Evolutionary conservation across 2,888 invertebrate genomes (phyloP), one percentile per base, ranked within the genome.

Genomic region (Seira musarum): DNA sequence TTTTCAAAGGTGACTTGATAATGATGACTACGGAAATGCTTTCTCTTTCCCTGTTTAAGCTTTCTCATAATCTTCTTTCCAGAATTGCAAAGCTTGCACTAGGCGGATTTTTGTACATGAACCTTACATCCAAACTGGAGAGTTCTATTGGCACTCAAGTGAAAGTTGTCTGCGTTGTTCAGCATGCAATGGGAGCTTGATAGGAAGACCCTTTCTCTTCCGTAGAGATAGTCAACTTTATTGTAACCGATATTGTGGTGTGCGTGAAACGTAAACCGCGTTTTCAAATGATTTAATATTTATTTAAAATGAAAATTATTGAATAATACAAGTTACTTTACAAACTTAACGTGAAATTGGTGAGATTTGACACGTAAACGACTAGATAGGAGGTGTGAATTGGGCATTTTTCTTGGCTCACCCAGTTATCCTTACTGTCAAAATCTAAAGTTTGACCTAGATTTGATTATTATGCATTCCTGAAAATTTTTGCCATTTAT

Each of bases 201-300:
- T 81, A 15, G 81, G 73, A 3, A 19, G 70, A 21, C 19, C 68
- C 1, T 46, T 78, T 8, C 72, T 81, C 30, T 83, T 81, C 40
- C 63, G 78, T 35, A 83, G 75, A 46, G 57, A 25, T 24, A 71
- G 64, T 21, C 67, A 68, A n/a, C 60, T 83, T 5, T 83, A 81
- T 53, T 83, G 83, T 68, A 83, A 83, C 64, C 72, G 79, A 57
- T 83, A 79, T 40, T 83, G 83, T 72, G 79, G 79, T 22, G 61
- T 73, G n/a, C 65, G n/a, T 25, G 15, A 69, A 53, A 53, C 53
- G 3, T 53, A 17, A 53, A 53, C 3, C 30, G n/a, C n/a, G n/a
- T n/a, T n/a, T n/a, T n/a, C n/a, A n/a, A n/a, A n/a, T n/a, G n/a
- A n/a, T n/a, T n/a, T n/a, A n/a, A n/a, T n/a, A n/a, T n/a, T n/a